These are phyloP conservation scores for Aethes cnicana DNA, from an alignment of 2,888 invertebrate genomes.

Conservation along the genomic window DNA sequence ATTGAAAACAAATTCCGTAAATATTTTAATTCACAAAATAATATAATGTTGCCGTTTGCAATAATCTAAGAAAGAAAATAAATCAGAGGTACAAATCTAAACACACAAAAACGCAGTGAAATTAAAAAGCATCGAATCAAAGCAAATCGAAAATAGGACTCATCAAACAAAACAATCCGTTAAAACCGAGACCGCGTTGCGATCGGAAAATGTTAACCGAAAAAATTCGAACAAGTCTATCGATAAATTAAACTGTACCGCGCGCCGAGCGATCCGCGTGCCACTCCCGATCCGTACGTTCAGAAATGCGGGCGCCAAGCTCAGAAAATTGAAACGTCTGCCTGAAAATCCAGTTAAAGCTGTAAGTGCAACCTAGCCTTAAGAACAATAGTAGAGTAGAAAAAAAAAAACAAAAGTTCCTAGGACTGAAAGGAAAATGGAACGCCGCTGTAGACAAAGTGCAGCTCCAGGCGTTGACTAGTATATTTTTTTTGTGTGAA, in stretches of 20 bases:
- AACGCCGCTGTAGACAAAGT: conserved; percentile 24
- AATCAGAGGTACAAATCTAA: no score
- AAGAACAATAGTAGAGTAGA: conserved; percentile 15
- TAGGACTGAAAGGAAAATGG: conserved; percentile 26
- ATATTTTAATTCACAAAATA: no score
- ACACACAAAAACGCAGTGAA: no score
- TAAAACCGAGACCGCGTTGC: background rate
- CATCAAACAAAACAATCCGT: background rate
- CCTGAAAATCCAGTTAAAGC: conserved; percentile 32
- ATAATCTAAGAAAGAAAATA: no score
- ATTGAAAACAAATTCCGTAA: no score
- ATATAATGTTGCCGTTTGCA: no score
- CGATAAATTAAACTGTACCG: conserved; percentile 29
- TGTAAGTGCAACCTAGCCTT: conserved; percentile 14
- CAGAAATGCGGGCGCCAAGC: conserved; percentile 16
- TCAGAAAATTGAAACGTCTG: conserved; percentile 29
- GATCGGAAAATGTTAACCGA: conserved; percentile 2
- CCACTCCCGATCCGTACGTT: conserved; percentile 17
- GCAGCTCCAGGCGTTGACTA: conserved; percentile 30
- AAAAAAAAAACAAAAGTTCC: conserved; percentile 28
- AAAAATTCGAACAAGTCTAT: conserved; percentile 26
- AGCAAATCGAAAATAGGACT: no score
- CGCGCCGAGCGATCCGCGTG: conserved; percentile 16
- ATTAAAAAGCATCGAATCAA: no score
- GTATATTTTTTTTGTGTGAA: conserved; percentile 14